A percentile compares a stretch with the other conserved stretches of the same genome.
These are phyloP conservation scores for Cebus imitator DNA, from an alignment of 2,113 vertebrate genomes.

Conservation along the genomic window DNA sequence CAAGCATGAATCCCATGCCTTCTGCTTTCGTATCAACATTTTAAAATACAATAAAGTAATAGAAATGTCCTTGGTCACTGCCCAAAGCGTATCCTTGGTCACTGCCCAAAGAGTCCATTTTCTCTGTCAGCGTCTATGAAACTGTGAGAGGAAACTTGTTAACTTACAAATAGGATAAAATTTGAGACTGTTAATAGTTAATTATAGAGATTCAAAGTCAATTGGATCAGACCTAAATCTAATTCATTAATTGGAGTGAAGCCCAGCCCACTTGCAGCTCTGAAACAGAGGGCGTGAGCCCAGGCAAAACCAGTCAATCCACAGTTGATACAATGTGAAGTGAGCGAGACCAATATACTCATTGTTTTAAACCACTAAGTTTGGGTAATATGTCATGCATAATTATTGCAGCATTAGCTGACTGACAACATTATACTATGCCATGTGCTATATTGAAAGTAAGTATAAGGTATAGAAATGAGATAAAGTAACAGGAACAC, in stretches of 20 bases:
- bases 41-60: neutral
- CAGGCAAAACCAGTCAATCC: neutral
- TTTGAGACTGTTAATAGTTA: neutral
- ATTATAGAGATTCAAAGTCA: neutral
- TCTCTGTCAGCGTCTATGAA: neutral
- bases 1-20: neutral
- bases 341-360: neutral
- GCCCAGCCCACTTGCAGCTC: neutral
- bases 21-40: neutral
- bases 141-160: neutral
- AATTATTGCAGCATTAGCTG: slow-evolving; percentile 5
- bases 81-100: neutral
- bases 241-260: neutral
- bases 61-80: neutral
- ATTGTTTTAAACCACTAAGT: neutral
- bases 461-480: neutral
- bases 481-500: neutral
- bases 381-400: slow-evolving; percentile 17
- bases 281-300: neutral
- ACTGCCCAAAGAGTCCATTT: neutral
- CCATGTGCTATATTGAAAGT: neutral
- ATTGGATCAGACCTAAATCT: neutral
- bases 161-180: neutral
- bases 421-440: neutral
- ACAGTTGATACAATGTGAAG: neutral